A percentile compares a stretch with the other conserved stretches of the same genome.
Evolutionary conservation across 2,888 invertebrate genomes (phyloP).

Genomic region (Abscondita cerata): DNA sequence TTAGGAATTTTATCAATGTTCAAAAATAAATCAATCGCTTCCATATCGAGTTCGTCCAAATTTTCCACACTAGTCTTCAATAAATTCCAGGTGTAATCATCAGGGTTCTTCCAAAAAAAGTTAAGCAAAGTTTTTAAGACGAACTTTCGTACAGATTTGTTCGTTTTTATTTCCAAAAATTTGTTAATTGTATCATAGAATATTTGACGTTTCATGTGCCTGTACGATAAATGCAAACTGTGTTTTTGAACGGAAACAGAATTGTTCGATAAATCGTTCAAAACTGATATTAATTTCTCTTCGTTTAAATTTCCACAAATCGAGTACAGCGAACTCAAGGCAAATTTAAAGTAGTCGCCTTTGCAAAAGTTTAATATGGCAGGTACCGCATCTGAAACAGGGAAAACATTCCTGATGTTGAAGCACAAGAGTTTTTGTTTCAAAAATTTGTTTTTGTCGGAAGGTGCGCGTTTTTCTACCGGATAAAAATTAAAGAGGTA

Average conservation of each 20-base stretch:
- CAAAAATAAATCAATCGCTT: slow-evolving; percentile 13
- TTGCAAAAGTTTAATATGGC: slow-evolving; percentile 20
- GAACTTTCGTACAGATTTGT: slow-evolving; percentile 12
- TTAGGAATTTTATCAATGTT: slow-evolving; percentile 9
- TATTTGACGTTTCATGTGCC: neutral
- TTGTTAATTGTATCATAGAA: slow-evolving; percentile 1
- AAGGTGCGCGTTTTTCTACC: neutral
- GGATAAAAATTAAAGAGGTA: neutral
- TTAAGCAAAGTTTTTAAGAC: slow-evolving; percentile 10
- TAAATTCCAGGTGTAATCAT: slow-evolving; percentile 7
- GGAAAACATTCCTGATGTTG: slow-evolving; percentile 1
- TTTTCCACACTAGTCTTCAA: slow-evolving; percentile 2
- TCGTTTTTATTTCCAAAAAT: slow-evolving; percentile 5
- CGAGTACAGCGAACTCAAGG: slow-evolving; percentile 13
- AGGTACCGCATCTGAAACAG: neutral
- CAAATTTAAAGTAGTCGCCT: slow-evolving; percentile 23
- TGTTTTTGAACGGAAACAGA: slow-evolving; percentile 27
- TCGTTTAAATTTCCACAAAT: slow-evolving; percentile 16
- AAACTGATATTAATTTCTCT: slow-evolving; percentile 4
- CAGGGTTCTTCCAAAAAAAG: slow-evolving; percentile 14
- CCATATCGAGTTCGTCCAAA: slow-evolving; percentile 13
- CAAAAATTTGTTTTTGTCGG: slow-evolving; percentile 1
- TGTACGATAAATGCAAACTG: slow-evolving; percentile 9
- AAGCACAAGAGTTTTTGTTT: neutral
- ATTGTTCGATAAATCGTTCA: slow-evolving; percentile 12